A percentile compares a stretch with the other conserved stretches of the same genome.
Conservation (phyloP, 1,140 invertebrate species). For the Cardiocondyla obscurior region DNA sequence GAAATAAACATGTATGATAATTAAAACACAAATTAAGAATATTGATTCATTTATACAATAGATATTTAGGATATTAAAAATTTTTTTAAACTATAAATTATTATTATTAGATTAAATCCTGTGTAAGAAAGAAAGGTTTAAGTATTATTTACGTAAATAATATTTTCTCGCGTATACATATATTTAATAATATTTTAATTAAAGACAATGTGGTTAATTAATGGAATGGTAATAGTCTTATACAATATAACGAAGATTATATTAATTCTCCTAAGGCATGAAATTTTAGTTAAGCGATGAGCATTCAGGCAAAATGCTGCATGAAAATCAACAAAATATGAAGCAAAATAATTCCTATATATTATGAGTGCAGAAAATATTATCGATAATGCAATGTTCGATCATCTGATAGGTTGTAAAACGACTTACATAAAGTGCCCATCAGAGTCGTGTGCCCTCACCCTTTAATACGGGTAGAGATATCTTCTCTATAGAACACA, state of each 20-base stretch:
- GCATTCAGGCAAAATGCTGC: slow-evolving; percentile 68
- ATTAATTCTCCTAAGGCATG: slow-evolving; percentile 62
- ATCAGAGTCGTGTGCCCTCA: slow-evolving; percentile 76
- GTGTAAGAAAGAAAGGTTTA: slow-evolving; percentile 17
- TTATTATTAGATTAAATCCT: background rate
- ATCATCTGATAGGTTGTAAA: slow-evolving; percentile 73
- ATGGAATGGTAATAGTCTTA: slow-evolving; percentile 60
- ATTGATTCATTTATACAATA: background rate
- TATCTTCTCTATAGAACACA: slow-evolving; percentile 80
- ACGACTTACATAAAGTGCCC: slow-evolving; percentile 79
- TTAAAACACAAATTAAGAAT: background rate
- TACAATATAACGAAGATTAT: slow-evolving; percentile 51
- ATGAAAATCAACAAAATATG: slow-evolving; percentile 64
- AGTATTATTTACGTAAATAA: background rate
- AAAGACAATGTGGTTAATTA: slow-evolving; percentile 77
- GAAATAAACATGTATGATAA: background rate
- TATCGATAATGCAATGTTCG: slow-evolving; percentile 64
- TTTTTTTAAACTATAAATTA: slow-evolving; percentile 2
- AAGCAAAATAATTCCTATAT: slow-evolving; percentile 72
- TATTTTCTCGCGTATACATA: slow-evolving; percentile 17
- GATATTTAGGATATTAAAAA: background rate
- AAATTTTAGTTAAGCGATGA: slow-evolving; percentile 76
- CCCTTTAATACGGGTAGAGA: slow-evolving; percentile 79
- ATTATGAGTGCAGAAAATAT: slow-evolving; percentile 63
- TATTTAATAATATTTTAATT: slow-evolving; percentile 50